Percentiles rank a stretch among this genome's conserved stretches.
phyloP scores from a whole-genome alignment of 2,113 vertebrate genomes.

The Malurus elegans region DNA sequence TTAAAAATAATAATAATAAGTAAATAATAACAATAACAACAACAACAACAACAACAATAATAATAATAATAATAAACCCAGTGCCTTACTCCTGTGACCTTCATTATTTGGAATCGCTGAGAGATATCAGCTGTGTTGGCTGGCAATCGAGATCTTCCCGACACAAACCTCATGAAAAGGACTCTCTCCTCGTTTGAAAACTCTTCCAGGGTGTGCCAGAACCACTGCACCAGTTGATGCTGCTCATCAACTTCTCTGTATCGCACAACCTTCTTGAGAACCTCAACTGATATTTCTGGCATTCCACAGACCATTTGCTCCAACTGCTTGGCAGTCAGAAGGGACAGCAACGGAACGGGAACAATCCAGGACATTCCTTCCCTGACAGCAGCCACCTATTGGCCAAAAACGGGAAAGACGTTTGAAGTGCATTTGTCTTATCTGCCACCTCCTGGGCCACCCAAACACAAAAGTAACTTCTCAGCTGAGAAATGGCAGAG shows the following conservation, averaged over 20 bases:
- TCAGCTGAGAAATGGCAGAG: neutral
- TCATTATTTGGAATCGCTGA: constrained; percentile 88
- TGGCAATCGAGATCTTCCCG: constrained; percentile 81
- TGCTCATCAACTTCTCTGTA: constrained; percentile 86
- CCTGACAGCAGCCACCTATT: constrained; percentile 83
- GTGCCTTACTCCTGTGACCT: constrained; percentile 83
- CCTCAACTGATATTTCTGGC: constrained; percentile 86
- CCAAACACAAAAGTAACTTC: neutral
- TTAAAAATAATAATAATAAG: too few relatives aligned
- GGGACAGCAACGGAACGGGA: constrained; percentile 81
- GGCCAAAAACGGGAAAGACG: neutral
- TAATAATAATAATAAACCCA: neutral
- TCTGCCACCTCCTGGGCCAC: neutral
- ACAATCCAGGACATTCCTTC: constrained; percentile 89
- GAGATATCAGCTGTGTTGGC: constrained; percentile 87
- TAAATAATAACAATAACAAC: too few relatives aligned
- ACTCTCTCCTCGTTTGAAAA: constrained; percentile 87
- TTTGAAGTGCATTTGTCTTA: neutral
- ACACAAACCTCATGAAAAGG: constrained; percentile 87
- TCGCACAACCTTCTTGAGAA: constrained; percentile 84
- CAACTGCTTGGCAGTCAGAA: constrained; percentile 83
- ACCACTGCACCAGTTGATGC: constrained; percentile 85
- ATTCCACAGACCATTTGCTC: constrained; percentile 87
- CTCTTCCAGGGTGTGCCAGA: constrained; percentile 84
- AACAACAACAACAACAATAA: neutral